A percentile compares a stretch with the other conserved stretches of the same genome.
Conservation (phyloP, 2,797 vertebrate genomes). For the Chelmon rostratus region DNA sequence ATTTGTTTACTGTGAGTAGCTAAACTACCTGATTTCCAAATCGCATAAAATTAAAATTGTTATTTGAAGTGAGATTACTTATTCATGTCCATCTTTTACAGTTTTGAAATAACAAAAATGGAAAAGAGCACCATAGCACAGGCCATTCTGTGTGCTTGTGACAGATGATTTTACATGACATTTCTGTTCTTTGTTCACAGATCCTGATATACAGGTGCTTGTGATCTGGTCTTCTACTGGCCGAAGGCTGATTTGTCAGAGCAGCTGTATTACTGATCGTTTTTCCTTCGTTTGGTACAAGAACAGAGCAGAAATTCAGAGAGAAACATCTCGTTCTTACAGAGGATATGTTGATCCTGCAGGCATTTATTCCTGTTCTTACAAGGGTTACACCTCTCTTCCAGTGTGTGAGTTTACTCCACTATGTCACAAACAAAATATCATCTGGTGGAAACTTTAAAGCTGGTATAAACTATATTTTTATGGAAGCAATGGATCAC, state of each 20-base stretch:
- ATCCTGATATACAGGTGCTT: slow-evolving; percentile 20
- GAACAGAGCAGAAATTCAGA: not conserved
- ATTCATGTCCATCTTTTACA: too few relatives aligned
- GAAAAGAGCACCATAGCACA: too few relatives aligned
- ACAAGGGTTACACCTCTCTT: not conserved
- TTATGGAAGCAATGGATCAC: not conserved
- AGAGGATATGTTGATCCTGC: not conserved
- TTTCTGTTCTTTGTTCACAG: not conserved
- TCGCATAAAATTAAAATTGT: too few relatives aligned
- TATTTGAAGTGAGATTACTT: too few relatives aligned
- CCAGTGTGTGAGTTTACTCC: slow-evolving; percentile 19
- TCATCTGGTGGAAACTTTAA: not conserved
- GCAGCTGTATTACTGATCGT: slow-evolving; percentile 4
- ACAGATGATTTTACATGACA: not conserved
- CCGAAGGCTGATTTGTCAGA: slow-evolving; percentile 22
- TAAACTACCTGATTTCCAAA: too few relatives aligned
- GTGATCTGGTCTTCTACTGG: slow-evolving; percentile 9
- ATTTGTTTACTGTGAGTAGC: too few relatives aligned
- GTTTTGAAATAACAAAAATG: too few relatives aligned
- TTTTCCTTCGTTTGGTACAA: slow-evolving; percentile 14
- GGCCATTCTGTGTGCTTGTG: too few relatives aligned
- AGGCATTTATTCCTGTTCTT: not conserved
- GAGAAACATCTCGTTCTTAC: not conserved
- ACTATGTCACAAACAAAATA: not conserved
- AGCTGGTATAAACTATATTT: not conserved